Evolutionary conservation across 1,140 invertebrate genomes (phyloP), one percentile per base, ranked within the genome.

Genomic region (Vanessa tameamea): DNA sequence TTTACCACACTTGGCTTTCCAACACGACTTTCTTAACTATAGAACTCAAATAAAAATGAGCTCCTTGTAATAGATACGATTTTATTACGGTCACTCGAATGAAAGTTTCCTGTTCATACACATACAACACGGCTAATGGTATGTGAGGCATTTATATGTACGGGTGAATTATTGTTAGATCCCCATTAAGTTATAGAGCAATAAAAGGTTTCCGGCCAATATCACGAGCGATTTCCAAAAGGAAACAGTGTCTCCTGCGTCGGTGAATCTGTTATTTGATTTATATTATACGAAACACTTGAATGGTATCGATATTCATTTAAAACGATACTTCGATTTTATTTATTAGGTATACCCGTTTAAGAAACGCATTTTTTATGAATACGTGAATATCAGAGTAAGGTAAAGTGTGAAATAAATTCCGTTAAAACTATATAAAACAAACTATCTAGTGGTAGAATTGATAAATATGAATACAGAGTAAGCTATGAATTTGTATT

Each of bases 201-300:
- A 69, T 75, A 75, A 75, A 75, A 75, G 73, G 73, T 75, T 75
- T 75, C 73, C 73, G 73, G 73, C 50, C 64, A 75, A 75, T 75
- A 75, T 75, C 66, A 65, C 61, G 67, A 65, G 61, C 73, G 73
- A 75, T 75, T 75, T 69, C 67, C 67, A 69, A 69, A 69, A 59
- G 73, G 73, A 75, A 74, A 68, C 67, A 69, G 13, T 75, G 63
- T 75, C 67, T 68, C 72, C 57, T 75, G 67, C 47, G 47, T 37
- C 12, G 37, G 43, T 15, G 31, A 69, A 75, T 43, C 55, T 69
- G 73, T 20, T 69, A 37, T 67, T 43, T 67, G 71, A 73, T 73
- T 73, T 68, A 65, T 67, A 4, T n/a, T 61, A 61, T 37, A 59
- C 57, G 57, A 61, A 61, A 61, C 57, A 61, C 20, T 61, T 3